Base-by-base conservation (phyloP, 2,113 vertebrate species). In the Hydropotes inermis region DNA sequence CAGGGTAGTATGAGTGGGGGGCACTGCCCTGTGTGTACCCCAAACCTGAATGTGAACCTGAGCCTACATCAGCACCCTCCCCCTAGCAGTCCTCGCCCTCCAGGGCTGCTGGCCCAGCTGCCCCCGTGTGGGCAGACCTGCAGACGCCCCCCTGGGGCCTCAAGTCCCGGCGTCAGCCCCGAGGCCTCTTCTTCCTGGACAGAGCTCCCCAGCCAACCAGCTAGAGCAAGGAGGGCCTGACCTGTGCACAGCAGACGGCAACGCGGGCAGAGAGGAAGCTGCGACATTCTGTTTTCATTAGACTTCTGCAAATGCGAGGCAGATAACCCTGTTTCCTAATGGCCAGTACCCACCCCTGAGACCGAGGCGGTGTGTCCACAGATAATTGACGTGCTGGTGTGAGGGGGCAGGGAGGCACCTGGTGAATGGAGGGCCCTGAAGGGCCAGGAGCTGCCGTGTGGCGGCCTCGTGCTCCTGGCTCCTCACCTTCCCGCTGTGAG, bases 401-500 rank as follows among this genome's bases (percentile, higher is more conserved):
- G 64, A 36, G 17, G 16, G 64, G 17, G 8, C 8, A 67, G 33
- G 17, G 54, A 55, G 54, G 54, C 54, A 55, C 54, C 17, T 55
- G 54, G 64, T 21, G 64, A 67, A 21, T 4, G 33, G 33, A 67
- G 64, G 33, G 64, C 64, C 64, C n/a, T 36, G 30, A 36, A 67
- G n/a, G 17, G 17, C 17, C 64, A 70, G 64, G 64, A 70, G 64
- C 64, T 36, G 9, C n/a, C 4, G 0, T 36, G 64, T 39, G n/a
- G n/a, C 6, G 19, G 67, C 67, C 16, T 0, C 9, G 10, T 0
- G 19, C 67, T 23, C 67, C 19, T 0, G 1, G n/a, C n/a, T 12
- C 10, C 67, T 70, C 67, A 39, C 10, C n/a, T 23, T 39, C n/a
- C 19, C 2, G 67, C 19, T 23, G n/a, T 70, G 10, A 70, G n/a